phyloP scores from a whole-genome alignment of 2,888 invertebrate genomes.

The Clusia tigrina region DNA sequence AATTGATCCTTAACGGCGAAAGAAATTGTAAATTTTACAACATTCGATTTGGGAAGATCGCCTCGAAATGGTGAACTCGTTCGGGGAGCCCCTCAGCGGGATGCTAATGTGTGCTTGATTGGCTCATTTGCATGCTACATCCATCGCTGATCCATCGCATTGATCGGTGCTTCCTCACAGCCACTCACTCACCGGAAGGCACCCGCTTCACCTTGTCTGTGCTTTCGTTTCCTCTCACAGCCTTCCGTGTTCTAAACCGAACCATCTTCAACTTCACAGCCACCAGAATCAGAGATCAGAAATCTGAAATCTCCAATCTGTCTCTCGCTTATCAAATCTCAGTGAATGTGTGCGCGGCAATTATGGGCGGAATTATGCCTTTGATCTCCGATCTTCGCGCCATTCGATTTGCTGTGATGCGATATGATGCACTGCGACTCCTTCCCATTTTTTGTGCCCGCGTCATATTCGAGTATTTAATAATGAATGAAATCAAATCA shows the following conservation, averaged over 20 bases:
- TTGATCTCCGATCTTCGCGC: constrained; percentile 47
- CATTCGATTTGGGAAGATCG: not conserved
- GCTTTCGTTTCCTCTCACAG: too few species aligned
- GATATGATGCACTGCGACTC: not conserved
- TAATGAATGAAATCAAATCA: constrained; percentile 45
- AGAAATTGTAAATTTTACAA: not conserved
- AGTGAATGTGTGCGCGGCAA: not conserved
- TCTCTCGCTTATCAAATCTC: too few species aligned
- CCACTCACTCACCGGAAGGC: not conserved
- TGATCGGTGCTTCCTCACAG: not conserved
- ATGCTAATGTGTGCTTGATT: not conserved
- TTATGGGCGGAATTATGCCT: constrained; percentile 44
- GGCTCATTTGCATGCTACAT: not conserved
- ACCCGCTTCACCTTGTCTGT: too few species aligned
- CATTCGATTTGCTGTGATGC: constrained; percentile 21
- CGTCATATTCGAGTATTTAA: constrained; percentile 16
- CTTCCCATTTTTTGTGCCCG: not conserved
- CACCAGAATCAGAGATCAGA: too few species aligned
- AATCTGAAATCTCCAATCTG: too few species aligned
- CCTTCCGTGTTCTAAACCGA: too few species aligned
- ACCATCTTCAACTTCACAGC: too few species aligned
- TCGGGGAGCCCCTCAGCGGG: not conserved
- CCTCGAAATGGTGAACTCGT: not conserved
- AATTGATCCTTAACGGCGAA: constrained; percentile 1
- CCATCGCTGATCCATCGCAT: not conserved